Evolutionary conservation across 1,140 invertebrate species (phyloP), one percentile per base, ranked within the genome.

Genomic region (Drosophila kikkawai): DNA sequence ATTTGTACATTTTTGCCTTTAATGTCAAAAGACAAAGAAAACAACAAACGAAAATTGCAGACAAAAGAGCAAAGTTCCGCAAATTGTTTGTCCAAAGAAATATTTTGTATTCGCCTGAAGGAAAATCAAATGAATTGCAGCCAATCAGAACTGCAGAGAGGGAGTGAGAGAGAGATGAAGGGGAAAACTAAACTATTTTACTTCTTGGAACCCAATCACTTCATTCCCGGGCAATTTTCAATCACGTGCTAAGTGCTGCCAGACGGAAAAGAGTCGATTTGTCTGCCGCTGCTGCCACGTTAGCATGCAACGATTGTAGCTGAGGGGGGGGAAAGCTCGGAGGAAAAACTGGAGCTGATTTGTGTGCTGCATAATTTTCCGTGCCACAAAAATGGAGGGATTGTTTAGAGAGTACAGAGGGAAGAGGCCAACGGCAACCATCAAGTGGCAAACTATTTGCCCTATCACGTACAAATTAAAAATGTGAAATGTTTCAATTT

Each of bases 401-500:
- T 39, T 56, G 17, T 5, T 37, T 22, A 5, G 26, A 13, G 36
- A 26, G 26, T 12, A 47, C 39, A 26, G 22, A 26, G 9, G n/a
- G 26, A 17, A 53, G 55, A 8, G 26, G 17, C 41, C 7, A 36
- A 48, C 56, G 19, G 45, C 12, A 45, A 53, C 68, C 41, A 74
- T 66, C 80, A 79, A 87, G 84, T 83, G 71, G 78, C 84, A 88
- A 78, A 83, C 84, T 84, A 88, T 84, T 88, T 88, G 84, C 84
- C 84, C 84, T 88, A 88, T 88, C 84, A 88, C 84, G 84, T 88
- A 88, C 84, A 88, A 90, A 88, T 88, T 88, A 88, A 88, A 90
- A 88, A 88, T 88, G 84, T 88, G 85, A 88, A 84, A 84, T 90
- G 84, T 83, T 88, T 90, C 84, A 88, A 88, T 88, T 87, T 73